These are phyloP conservation scores for Orchesella flavescens DNA, from an alignment of 2,888 invertebrate genomes.

Conservation along the genomic window DNA sequence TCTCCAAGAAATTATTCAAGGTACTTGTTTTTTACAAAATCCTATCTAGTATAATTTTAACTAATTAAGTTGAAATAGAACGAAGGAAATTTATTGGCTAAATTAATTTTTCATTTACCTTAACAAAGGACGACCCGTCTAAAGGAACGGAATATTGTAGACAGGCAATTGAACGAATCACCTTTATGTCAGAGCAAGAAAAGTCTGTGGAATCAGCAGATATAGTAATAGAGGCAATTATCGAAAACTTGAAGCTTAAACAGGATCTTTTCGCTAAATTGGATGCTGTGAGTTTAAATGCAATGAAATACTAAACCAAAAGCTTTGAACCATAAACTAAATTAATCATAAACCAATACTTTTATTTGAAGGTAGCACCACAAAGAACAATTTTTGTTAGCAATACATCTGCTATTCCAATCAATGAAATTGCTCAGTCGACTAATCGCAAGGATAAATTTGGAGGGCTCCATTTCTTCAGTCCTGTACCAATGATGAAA, in stretches of 20 bases:
- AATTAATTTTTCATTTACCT: too few species aligned
- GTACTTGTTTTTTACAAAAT: too few species aligned
- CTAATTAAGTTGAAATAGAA: too few species aligned
- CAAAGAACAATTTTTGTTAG: conserved; percentile 86
- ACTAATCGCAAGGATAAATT: conserved; percentile 82
- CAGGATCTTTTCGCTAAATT: conserved; percentile 77
- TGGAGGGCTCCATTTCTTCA: conserved; percentile 93
- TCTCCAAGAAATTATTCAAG: conserved; percentile 75
- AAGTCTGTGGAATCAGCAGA: conserved; percentile 76
- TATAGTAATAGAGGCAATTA: conserved; percentile 79
- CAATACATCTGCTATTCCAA: conserved; percentile 91
- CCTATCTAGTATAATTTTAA: too few species aligned
- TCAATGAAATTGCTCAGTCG: conserved; percentile 85
- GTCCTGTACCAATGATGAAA: conserved; percentile 93
- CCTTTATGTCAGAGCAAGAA: conserved; percentile 73
- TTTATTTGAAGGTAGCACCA: conserved; percentile 79
- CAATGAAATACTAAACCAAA: background rate
- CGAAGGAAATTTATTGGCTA: too few species aligned
- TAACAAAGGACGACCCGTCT: conserved; percentile 79
- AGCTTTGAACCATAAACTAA: background rate
- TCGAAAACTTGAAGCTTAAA: conserved; percentile 78
- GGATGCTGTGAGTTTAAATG: conserved; percentile 74
- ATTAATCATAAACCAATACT: too few species aligned
- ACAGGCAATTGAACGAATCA: conserved; percentile 75
- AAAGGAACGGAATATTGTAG: conserved; percentile 82